phyloP scores from a whole-genome alignment of 2,888 invertebrate species.

The Herminia tarsipennalis region DNA sequence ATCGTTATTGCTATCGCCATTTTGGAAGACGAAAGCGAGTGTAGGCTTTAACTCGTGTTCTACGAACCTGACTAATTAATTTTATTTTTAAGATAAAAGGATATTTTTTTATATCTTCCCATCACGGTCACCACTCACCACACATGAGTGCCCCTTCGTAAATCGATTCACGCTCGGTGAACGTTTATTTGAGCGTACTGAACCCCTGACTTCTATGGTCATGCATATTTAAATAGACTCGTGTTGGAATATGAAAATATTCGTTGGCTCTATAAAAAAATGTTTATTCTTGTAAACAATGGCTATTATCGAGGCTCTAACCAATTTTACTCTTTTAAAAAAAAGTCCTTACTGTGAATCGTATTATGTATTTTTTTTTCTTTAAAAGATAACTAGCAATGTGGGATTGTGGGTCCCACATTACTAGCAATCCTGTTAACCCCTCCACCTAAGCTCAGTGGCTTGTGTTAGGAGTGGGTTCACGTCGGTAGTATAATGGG shows the following conservation, averaged over 20 bases:
- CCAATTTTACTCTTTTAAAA: no score
- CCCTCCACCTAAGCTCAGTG: no score
- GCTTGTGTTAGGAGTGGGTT: no score
- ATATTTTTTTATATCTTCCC: constrained; percentile 60
- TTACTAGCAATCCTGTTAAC: no score
- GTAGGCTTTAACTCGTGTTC: constrained; percentile 65
- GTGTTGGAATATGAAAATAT: constrained; percentile 5
- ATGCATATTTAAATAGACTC: constrained; percentile 39
- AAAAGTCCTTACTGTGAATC: no score
- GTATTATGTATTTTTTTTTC: no score
- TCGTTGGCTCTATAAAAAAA: no score
- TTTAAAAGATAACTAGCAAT: no score
- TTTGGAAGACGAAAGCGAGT: constrained; percentile 81
- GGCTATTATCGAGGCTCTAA: no score
- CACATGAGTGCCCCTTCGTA: constrained; percentile 66
- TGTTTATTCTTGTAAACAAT: no score
- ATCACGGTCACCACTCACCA: constrained; percentile 53
- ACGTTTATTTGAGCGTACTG: constrained; percentile 66
- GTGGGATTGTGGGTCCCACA: no score
- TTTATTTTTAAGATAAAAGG: constrained; percentile 59
- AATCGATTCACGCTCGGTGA: constrained; percentile 67
- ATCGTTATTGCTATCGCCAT: constrained; percentile 82
- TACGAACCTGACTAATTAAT: constrained; percentile 56
- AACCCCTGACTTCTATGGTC: constrained; percentile 49
- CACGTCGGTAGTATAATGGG: no score